Percentiles rank a stretch among this genome's conserved stretches.
These are phyloP conservation scores for Hypothenemus hampei DNA, from an alignment of 1,140 invertebrate species.

Conservation along the genomic window DNA sequence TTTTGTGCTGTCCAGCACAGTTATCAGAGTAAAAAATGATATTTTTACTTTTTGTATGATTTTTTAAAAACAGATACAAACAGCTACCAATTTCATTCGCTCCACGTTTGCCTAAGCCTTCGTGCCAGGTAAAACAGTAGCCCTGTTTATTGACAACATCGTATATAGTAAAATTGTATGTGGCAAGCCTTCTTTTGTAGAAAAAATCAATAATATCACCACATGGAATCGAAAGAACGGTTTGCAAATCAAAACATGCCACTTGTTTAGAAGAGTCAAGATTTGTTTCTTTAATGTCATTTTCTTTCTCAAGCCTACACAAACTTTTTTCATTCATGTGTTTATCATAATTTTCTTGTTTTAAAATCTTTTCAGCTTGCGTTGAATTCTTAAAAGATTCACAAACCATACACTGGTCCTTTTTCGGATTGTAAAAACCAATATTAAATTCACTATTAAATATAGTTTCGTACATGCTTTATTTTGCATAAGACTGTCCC, in stretches of 20 bases:
- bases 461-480: slow-evolving; percentile 37
- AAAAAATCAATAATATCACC: slow-evolving; percentile 36
- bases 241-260: slow-evolving; percentile 31
- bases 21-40: slow-evolving; percentile 40
- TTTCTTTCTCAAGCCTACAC: slow-evolving; percentile 34
- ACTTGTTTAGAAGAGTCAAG: not conserved
- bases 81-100: slow-evolving; percentile 46
- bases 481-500: slow-evolving; percentile 13
- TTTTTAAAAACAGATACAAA: not conserved
- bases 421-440: slow-evolving; percentile 42
- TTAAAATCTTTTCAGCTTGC: slow-evolving; percentile 31
- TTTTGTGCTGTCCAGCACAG: slow-evolving; percentile 47
- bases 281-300: slow-evolving; percentile 32
- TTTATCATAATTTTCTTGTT: slow-evolving; percentile 32
- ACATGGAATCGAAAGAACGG: slow-evolving; percentile 35
- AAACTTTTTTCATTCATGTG: slow-evolving; percentile 36
- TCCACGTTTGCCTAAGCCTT: slow-evolving; percentile 44
- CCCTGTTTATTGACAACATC: slow-evolving; percentile 33
- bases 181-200: slow-evolving; percentile 39
- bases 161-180: slow-evolving; percentile 39
- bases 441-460: slow-evolving; percentile 43
- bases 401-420: slow-evolving; percentile 44
- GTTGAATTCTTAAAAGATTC: slow-evolving; percentile 39
- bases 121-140: slow-evolving; percentile 47
- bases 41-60: slow-evolving; percentile 27